Evolutionary conservation across 2,113 vertebrate species (phyloP).

Genomic region (Plecturocebus donacophilus): DNA sequence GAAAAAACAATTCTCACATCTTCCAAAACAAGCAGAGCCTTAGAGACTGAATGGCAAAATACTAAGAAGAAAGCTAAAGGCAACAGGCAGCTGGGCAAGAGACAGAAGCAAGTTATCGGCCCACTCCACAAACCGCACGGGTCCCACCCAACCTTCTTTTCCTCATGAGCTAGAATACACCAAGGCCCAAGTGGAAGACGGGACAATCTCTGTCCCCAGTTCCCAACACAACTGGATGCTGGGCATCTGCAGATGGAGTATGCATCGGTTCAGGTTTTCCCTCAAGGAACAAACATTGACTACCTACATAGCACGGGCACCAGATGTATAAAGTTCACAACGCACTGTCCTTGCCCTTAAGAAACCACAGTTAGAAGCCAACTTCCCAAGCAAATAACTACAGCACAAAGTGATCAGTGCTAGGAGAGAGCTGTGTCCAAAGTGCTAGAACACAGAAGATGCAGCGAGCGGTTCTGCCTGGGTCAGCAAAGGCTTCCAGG

Average conservation of each 20-base stretch:
- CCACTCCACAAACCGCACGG: not conserved
- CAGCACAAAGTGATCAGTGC: not conserved
- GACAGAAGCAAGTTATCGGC: not conserved
- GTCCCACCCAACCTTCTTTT: not conserved
- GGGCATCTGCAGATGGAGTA: not conserved
- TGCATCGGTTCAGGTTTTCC: not conserved
- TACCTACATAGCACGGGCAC: not conserved
- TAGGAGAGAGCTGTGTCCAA: not conserved
- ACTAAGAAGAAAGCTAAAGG: not conserved
- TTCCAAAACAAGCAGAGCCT: not conserved
- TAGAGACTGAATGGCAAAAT: not conserved
- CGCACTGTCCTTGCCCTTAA: not conserved
- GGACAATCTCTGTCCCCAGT: not conserved
- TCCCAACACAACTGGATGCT: not conserved
- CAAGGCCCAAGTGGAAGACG: not conserved
- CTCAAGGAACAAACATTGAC: not conserved
- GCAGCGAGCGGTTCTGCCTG: not conserved
- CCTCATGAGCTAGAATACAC: not conserved
- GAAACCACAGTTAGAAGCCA: not conserved
- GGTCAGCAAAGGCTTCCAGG: not conserved
- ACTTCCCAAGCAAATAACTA: not conserved
- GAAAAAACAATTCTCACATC: not conserved
- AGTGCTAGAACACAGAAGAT: not conserved
- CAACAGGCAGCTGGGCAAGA: not conserved
- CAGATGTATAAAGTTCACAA: not conserved